Conservation (phyloP, 2,888 invertebrate genomes). For the Smittia aterrima region DNA sequence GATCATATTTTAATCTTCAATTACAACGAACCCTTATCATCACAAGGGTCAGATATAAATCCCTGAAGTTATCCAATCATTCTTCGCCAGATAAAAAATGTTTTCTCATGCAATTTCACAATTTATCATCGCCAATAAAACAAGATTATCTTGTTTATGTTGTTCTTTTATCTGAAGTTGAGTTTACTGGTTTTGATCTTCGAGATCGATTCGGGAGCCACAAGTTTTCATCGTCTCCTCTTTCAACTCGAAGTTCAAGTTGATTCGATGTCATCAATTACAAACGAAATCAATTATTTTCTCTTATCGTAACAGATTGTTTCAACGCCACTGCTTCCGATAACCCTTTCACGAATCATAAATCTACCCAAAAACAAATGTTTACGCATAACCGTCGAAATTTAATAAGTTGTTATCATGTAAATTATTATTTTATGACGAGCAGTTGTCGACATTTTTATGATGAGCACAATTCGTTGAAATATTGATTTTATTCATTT, state of each 20-base stretch:
- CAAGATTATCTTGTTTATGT: constrained; percentile 6
- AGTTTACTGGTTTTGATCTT: too few relatives aligned
- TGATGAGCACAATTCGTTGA: constrained; percentile 12
- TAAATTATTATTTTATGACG: constrained; percentile 21
- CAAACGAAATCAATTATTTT: too few relatives aligned
- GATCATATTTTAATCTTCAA: constrained; percentile 40
- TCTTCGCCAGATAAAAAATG: neutral
- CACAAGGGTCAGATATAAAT: constrained; percentile 29
- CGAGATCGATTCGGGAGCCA: too few relatives aligned
- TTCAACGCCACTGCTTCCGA: neutral
- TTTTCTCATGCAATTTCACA: constrained; percentile 15
- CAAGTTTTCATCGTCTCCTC: too few relatives aligned
- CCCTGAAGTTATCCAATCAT: constrained; percentile 34
- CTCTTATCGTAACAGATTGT: neutral
- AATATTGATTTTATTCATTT: neutral
- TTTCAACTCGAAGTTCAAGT: too few relatives aligned
- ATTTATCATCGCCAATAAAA: constrained; percentile 34
- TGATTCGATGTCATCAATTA: too few relatives aligned
- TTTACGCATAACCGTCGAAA: neutral
- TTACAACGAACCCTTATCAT: constrained; percentile 16
- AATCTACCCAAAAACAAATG: neutral
- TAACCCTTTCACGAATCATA: neutral
- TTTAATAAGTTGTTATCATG: constrained; percentile 37
- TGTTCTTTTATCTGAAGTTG: neutral
- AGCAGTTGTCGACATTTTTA: neutral